Evolutionary conservation across 2,797 vertebrate species (phyloP), one percentile per base, ranked within the genome.

Genomic region (Sebastes hopkinsi): DNA sequence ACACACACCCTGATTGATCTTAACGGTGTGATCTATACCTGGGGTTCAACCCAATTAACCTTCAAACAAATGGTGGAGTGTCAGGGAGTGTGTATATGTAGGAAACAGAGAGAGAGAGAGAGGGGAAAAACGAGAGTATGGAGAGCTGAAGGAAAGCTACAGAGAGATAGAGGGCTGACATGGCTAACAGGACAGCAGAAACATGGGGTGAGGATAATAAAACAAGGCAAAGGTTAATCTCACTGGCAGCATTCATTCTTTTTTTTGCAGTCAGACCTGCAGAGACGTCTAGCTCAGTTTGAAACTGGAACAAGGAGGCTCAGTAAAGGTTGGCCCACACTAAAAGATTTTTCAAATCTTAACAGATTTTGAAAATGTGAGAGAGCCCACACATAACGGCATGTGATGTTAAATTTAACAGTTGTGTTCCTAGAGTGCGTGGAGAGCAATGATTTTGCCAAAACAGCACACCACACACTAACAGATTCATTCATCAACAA

Each of bases 11-110:
- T 36, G 60, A 62, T 62, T 34, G 30, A 62, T 62, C 30, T 62
- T 22, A 62, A 62, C 60, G 34, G 60, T 22, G 0, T 36, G 61
- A 36, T 64, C 32, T 36, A 64, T 36, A 22, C 10, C 18, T 12
- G 32, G n/a, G 61, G 30, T 7, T 64, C 61, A 64, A 64, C 61
- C 61, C 61, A 64, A 64, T 64, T 64, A 64, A 36, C 61, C 32
- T 64, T 64, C n/a, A 22, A 36, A 36, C 61, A 36, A 36, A 36
- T 2, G 1, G 46, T 50, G 46, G 46, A 50, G 46, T 50, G 42
- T 50, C 16, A 50, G 42, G 1, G 42, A 50, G 16, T 8, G 16
- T 20, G 16, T 8, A 4, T 50, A 50, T 20, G 18, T 50, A 50
- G 46, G 46, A 50, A 50, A 50, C 3, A 8, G 46, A 50, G 16